phyloP scores from a whole-genome alignment of 2,113 vertebrate species.

The Carassius gibelio region DNA sequence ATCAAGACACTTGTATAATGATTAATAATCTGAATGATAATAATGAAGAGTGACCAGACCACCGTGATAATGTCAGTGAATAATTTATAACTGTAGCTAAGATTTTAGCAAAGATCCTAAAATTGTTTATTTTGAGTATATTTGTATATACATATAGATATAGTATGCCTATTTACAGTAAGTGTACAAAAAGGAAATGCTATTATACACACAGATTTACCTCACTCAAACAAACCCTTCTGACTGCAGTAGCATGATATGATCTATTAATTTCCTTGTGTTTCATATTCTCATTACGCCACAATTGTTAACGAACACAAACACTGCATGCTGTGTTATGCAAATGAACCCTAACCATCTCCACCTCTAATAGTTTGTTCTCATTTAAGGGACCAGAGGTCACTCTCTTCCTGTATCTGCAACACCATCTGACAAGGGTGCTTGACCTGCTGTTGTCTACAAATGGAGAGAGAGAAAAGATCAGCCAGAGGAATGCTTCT shows the following conservation, averaged over 20 bases:
- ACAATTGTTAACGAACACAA: background rate
- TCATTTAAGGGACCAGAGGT: conserved; percentile 22
- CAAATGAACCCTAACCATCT: background rate
- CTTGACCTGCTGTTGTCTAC: conserved; percentile 16
- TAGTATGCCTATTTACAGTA: background rate
- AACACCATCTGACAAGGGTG: conserved; percentile 1
- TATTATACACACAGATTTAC: background rate
- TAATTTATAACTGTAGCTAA: background rate
- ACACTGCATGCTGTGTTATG: conserved; percentile 9
- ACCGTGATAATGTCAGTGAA: background rate
- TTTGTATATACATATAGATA: too few relatives aligned
- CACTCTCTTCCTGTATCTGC: background rate
- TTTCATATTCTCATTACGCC: background rate
- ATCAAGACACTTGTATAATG: background rate
- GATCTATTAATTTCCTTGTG: background rate
- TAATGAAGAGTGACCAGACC: background rate
- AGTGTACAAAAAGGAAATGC: background rate
- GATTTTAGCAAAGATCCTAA: background rate
- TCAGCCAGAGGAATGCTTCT: background rate
- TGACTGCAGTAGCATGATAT: background rate
- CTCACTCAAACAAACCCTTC: background rate
- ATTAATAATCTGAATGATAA: background rate
- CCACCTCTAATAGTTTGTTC: conserved; percentile 14
- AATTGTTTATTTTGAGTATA: too few relatives aligned
- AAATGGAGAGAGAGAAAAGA: conserved; percentile 1